Evolutionary conservation across 2,797 vertebrate genomes (phyloP), one percentile per base, ranked within the genome.

Genomic region (Cuniculus paca): DNA sequence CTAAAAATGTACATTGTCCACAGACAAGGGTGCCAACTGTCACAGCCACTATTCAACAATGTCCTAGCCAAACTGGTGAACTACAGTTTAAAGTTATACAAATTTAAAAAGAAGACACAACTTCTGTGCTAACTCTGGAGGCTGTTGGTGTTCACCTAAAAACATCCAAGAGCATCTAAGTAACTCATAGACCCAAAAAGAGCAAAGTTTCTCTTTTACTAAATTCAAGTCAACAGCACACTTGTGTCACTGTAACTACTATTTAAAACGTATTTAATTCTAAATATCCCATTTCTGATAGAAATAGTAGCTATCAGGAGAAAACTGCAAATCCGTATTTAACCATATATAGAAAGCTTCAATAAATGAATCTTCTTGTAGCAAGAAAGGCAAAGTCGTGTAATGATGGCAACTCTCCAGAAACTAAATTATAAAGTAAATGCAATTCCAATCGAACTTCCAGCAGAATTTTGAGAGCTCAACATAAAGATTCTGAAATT

Each of bases 391-490:
- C 56, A 87, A 45, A n/a, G 19, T 22, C 19, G 13, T 42, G n/a
- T 28, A 34, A 83, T 26, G 61, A 61, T 2, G 10, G 54, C 26
- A 16, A 42, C 42, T 84, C 50, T 90, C 79, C 39, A 36, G 63
- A 80, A 80, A 42, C 70, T 61, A 91, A 77, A 93, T 75, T 39
- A 48, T 60, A 90, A 54, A 78, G 74, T 48, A 63, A 93, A 50
- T 16, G 31, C 34, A 80, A 75, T 56, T 91, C 42, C 60, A 45
- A 42, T 54, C 20, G 39, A 54, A 52, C 74, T 75, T n/a, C 26
- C 39, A 81, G 52, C 14, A 68, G 31, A 52, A 70, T 72, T 90
- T 91, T 80, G 72, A 77, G 50, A 92, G 83, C 20, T 1, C 36
- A 56, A 83, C 42, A 22, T 56, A 68, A 85, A 65, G 39, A 82